Evolutionary conservation across 2,797 vertebrate genomes (phyloP).

Genomic region (Danio jaintianensis): DNA sequence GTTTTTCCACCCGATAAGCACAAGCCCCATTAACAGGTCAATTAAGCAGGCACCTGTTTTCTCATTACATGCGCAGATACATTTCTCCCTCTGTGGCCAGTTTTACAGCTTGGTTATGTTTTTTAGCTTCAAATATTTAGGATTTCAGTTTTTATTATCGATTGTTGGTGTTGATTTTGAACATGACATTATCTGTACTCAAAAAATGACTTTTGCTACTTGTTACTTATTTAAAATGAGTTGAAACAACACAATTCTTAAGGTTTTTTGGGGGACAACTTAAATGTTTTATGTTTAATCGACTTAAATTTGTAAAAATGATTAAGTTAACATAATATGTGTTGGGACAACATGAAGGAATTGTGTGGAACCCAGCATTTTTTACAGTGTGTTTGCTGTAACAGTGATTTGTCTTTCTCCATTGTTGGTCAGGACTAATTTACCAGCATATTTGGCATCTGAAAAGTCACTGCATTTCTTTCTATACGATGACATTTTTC

Average conservation of each 20-base stretch:
- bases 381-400: not conserved
- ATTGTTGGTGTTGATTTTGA: not conserved
- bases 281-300: too few relatives aligned
- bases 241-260: too few relatives aligned
- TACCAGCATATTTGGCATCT: constrained; percentile 54
- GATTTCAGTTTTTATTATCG: not conserved
- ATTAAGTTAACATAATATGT: too few relatives aligned
- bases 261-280: too few relatives aligned
- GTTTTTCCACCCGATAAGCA: constrained; percentile 23
- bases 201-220: too few relatives aligned
- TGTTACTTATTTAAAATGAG: too few relatives aligned
- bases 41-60: not conserved
- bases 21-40: not conserved
- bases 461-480: not conserved
- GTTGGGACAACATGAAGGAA: too few relatives aligned
- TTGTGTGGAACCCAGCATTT: too few relatives aligned
- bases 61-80: not conserved
- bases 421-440: not conserved
- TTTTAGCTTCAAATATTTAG: not conserved
- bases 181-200: not conserved
- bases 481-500: not conserved
- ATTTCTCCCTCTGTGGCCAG: not conserved
- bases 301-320: too few relatives aligned
- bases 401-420: not conserved
- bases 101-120: not conserved